Percentiles rank a stretch among this genome's conserved stretches.
Evolutionary conservation across 2,113 vertebrate species (phyloP).

Genomic region (Synodontis membranacea): DNA sequence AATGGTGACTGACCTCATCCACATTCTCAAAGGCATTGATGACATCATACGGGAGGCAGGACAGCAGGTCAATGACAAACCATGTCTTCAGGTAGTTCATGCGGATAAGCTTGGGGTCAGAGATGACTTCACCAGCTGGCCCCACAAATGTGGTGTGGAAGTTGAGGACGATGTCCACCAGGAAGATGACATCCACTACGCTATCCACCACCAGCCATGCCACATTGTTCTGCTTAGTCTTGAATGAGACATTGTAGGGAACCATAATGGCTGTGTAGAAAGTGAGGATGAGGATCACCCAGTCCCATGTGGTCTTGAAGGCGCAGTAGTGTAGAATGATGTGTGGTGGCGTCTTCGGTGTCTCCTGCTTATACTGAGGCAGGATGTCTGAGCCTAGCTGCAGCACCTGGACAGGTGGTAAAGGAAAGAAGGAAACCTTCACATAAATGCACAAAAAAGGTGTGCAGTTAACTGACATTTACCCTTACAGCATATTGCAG

Average conservation of each 20-base stretch:
- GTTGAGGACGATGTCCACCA: constrained; percentile 98
- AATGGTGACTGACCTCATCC: constrained; percentile 87
- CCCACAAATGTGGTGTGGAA: constrained; percentile 99
- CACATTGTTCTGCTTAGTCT: constrained; percentile 99
- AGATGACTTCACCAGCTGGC: constrained; percentile 96
- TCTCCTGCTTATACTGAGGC: constrained; percentile 99
- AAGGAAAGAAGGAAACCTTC: background rate
- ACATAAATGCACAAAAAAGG: background rate
- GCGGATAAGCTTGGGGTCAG: constrained; percentile 96
- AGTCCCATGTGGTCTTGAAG: constrained; percentile 99
- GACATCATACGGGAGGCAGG: constrained; percentile 97
- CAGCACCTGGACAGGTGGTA: constrained; percentile 79
- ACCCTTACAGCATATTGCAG: background rate
- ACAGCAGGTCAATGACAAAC: constrained; percentile 98
- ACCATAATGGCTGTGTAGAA: constrained; percentile 99
- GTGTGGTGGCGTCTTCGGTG: constrained; percentile 97
- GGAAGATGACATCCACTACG: constrained; percentile 97
- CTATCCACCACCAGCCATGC: constrained; percentile 98
- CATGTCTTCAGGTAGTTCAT: constrained; percentile 99
- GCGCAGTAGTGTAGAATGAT: constrained; percentile 99
- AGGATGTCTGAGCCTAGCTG: constrained; percentile 97
- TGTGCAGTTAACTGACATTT: background rate
- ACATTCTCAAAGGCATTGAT: constrained; percentile 99
- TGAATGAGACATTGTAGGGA: constrained; percentile 98
- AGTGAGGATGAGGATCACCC: constrained; percentile 99